phyloP scores from a whole-genome alignment of 2,797 vertebrate genomes.

The Squalus acanthias region DNA sequence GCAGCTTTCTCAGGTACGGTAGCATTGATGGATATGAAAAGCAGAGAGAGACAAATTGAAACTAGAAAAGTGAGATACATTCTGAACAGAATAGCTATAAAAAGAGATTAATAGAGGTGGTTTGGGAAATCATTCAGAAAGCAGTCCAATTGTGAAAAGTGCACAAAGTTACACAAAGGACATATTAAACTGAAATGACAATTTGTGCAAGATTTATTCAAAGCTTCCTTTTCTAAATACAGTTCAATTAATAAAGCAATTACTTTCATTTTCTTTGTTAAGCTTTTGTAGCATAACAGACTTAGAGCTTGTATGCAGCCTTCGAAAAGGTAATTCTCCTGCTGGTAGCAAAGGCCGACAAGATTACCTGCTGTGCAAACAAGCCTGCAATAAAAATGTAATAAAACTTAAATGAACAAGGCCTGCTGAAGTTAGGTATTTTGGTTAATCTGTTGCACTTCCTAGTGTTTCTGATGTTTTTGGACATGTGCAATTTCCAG shows the following conservation, averaged over 20 bases:
- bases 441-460: background rate
- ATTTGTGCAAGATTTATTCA: background rate
- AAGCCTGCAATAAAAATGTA: background rate
- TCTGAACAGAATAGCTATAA: background rate
- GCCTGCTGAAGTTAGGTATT: background rate
- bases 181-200: background rate
- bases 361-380: background rate
- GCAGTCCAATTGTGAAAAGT: background rate
- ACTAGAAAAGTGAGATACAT: background rate
- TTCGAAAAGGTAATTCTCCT: background rate
- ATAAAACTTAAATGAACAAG: slow-evolving; percentile 18
- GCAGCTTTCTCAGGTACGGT: no score
- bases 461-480: background rate
- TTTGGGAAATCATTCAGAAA: background rate
- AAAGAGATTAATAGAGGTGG: background rate
- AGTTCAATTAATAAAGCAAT: background rate
- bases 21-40: background rate
- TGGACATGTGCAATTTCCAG: background rate
- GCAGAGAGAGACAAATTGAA: background rate
- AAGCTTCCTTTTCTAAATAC: background rate
- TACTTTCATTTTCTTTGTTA: background rate
- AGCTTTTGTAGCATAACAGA: background rate
- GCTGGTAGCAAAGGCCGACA: background rate
- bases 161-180: background rate
- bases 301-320: background rate